These are phyloP conservation scores for Mungos mungo DNA, from an alignment of 2,113 vertebrate genomes.

Conservation along the genomic window DNA sequence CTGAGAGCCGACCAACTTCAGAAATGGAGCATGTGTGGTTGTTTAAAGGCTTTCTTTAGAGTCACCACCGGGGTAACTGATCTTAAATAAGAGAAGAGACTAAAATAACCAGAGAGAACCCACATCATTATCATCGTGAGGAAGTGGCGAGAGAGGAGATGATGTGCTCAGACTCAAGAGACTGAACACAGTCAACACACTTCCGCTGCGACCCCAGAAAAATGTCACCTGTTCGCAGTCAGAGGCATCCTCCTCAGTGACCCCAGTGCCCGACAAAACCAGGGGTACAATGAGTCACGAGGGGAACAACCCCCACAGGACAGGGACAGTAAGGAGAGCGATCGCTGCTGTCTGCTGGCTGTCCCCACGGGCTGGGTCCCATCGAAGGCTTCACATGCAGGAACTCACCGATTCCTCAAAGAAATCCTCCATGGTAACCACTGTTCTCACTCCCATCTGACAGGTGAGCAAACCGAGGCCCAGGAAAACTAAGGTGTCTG, in stretches of 20 bases:
- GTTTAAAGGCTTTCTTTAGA: slow-evolving; percentile 64
- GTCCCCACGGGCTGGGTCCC: rapidly evolving
- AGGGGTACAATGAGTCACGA: neutral
- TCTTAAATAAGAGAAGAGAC: slow-evolving; percentile 61
- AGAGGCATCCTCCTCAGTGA: neutral
- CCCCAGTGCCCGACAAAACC: neutral
- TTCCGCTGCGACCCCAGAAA: neutral
- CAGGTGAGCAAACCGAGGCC: neutral
- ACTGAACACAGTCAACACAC: neutral
- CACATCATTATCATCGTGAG: neutral
- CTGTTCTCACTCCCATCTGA: neutral
- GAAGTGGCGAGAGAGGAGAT: slow-evolving; percentile 49
- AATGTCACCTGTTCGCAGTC: neutral
- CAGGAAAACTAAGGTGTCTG: neutral
- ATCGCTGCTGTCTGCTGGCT: rapidly evolving
- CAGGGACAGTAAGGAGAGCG: neutral
- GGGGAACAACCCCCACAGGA: neutral
- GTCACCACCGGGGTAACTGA: slow-evolving; percentile 9
- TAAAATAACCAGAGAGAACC: slow-evolving; percentile 63
- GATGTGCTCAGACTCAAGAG: neutral
- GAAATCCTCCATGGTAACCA: neutral
- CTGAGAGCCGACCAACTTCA: slow-evolving; percentile 29
- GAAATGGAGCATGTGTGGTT: slow-evolving; percentile 19
- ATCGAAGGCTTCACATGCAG: neutral
- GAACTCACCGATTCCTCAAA: neutral